Evolutionary conservation across 2,888 invertebrate species (phyloP).

Genomic region (Sycophila texana): DNA sequence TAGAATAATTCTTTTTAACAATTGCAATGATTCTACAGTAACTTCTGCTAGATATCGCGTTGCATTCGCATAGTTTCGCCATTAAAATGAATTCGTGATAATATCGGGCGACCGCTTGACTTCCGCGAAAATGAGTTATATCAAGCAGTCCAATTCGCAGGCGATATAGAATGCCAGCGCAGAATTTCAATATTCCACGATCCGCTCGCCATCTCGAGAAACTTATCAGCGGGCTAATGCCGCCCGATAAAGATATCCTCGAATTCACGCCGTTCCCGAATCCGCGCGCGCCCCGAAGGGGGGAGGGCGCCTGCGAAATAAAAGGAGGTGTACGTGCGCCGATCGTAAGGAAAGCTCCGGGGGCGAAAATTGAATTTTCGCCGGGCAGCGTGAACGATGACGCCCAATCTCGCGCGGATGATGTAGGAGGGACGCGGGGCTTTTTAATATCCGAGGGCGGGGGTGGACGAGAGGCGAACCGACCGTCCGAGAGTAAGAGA

Average conservation of each 20-base stretch:
- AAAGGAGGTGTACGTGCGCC: slow-evolving; percentile 5
- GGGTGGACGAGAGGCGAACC: slow-evolving; percentile 36
- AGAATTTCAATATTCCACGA: too few species aligned
- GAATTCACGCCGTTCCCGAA: not conserved
- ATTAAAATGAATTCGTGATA: too few species aligned
- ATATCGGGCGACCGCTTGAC: too few species aligned
- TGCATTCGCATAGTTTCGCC: too few species aligned
- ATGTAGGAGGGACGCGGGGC: slow-evolving; percentile 48
- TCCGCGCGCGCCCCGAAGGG: too few species aligned
- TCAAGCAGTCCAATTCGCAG: too few species aligned
- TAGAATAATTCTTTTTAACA: too few species aligned
- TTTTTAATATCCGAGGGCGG: slow-evolving; percentile 49
- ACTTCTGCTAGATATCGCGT: too few species aligned
- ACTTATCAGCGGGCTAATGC: slow-evolving; percentile 18
- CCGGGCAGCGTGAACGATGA: slow-evolving; percentile 38
- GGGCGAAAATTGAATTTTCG: slow-evolving; percentile 49
- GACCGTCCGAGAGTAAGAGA: slow-evolving; percentile 9
- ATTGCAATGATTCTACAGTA: too few species aligned
- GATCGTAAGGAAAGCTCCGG: slow-evolving; percentile 14
- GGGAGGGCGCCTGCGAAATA: not conserved
- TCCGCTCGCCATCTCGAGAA: not conserved
- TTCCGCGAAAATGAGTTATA: too few species aligned
- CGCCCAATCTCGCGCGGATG: slow-evolving; percentile 45
- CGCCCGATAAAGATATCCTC: slow-evolving; percentile 18
- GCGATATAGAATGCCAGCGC: too few species aligned